Evolutionary conservation across 2,113 vertebrate species (phyloP), one percentile per base, ranked within the genome.

Genomic region (Rafetus swinhoei): DNA sequence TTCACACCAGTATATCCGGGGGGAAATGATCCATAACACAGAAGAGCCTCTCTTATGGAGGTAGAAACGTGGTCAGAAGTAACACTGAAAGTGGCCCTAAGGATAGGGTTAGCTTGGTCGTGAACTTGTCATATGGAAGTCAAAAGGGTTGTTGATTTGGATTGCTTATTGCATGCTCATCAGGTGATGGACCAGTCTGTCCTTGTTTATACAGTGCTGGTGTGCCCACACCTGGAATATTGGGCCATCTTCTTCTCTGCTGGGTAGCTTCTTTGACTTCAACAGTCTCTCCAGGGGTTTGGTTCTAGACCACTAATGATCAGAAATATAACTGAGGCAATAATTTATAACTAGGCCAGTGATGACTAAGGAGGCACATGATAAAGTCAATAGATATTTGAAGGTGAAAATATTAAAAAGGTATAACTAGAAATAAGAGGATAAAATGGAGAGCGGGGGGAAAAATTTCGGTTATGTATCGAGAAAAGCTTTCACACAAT

Each of bases 81-180:
- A 72, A 72, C 2, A 3, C n/a, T 35, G 65, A 72, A 72, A 21
- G 69, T 96, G 91, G 90, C 90, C 87, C 87, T 92, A 81, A 85
- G 87, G 79, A 5, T 96, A 82, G 74, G 92, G 91, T 91, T 96
- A 97, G 90, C 92, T 96, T 94, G 88, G 89, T 84, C 93, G 57
- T 85, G 94, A 96, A 89, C 27, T 69, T 92, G 53, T 93, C 92
- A 85, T 90, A 86, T 76, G 86, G 87, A 92, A 79, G 84, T 89
- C 53, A 95, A 82, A 93, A 77, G 22, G 24, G 39, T 45, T 91
- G 77, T 32, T 89, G 56, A 22, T 92, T 96, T 93, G 85, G 88
- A 79, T 53, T 56, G 25, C 0, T 1, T 74, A 69, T 59, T 12
- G 74, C 22, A 45, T 55, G 77, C 57, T 27, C 87, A 79, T 1